Conservation (phyloP, 2,113 vertebrate genomes). For the Pedetes capensis region DNA sequence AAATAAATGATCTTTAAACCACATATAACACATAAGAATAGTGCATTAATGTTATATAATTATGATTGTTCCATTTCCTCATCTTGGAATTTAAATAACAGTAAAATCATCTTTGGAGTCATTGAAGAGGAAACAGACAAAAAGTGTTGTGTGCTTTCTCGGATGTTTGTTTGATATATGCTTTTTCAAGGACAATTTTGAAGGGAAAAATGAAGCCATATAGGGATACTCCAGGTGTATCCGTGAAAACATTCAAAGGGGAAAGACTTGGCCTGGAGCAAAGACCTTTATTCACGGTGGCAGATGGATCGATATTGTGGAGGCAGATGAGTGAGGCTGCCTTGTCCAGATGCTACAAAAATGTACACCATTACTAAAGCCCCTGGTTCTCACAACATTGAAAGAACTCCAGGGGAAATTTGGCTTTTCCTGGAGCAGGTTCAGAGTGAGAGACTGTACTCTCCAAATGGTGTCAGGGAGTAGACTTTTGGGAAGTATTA, state of each 20-base stretch:
- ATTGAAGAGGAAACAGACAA: background rate
- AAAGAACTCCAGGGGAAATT: background rate
- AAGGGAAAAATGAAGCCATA: background rate
- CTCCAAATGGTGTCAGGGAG: accelerated
- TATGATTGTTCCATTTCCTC: background rate
- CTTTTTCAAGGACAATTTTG: background rate
- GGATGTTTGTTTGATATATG: background rate
- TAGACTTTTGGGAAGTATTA: background rate
- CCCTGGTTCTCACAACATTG: background rate
- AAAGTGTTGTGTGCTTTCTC: background rate
- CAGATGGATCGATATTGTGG: background rate
- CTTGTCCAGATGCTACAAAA: background rate
- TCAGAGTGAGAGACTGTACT: background rate
- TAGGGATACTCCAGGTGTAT: background rate
- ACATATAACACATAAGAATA: background rate
- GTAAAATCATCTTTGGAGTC: background rate
- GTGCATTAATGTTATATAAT: background rate
- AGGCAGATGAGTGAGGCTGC: too few relatives aligned
- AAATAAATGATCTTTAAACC: background rate
- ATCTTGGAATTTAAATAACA: background rate
- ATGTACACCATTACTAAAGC: background rate
- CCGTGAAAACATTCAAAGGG: background rate
- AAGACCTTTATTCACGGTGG: background rate
- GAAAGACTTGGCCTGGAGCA: background rate
- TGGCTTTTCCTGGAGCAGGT: accelerated